Evolutionary conservation across 2,797 vertebrate species (phyloP), one percentile per base, ranked within the genome.

Genomic region (Falco columbarius): DNA sequence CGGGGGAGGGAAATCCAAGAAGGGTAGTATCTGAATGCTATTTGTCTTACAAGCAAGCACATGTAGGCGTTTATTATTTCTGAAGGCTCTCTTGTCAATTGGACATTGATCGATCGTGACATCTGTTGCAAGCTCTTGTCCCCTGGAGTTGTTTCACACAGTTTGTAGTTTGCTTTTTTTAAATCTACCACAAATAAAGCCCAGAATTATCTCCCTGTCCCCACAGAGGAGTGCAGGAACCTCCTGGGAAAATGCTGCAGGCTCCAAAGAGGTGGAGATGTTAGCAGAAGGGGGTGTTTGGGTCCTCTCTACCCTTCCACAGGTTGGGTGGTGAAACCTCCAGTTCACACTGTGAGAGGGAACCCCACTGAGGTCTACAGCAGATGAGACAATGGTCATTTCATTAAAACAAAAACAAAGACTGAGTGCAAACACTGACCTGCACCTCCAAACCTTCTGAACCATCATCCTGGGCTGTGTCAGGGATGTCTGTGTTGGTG

Each of bases 61-160:
- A 68, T 56, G 89, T 81, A 83, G 71, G 49, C 1, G 1, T 92
- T 96, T 95, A 68, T 93, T 94, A 66, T 92, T 96, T 94, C 89
- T 96, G 94, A 96, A 91, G 71, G 65, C 81, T 93, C 54, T 91
- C 79, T 83, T 12, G 7, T 81, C 84, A 82, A n/a, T 75, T 0
- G 4, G 74, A 68, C 56, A 27, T 18, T 56, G 84, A 97, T 94
- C 80, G 88, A 29, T 66, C 0, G 0, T 89, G 95, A 93, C 93
- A 90, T 91, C 80, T 95, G 91, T 79, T 95, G 85, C 72, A 79
- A 79, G 80, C 79, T 95, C 84, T 62, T 94, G 85, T 96, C 91
- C 65, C 70, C 55, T 66, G 66, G 91, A 90, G 87, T 66, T 0
- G 0, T 86, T 91, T 95, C 83, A 86, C 87, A 74, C 62, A 83